Evolutionary conservation across 23 tunicate genomes (phyloP).

Genomic region (Halocynthia roretzi): DNA sequence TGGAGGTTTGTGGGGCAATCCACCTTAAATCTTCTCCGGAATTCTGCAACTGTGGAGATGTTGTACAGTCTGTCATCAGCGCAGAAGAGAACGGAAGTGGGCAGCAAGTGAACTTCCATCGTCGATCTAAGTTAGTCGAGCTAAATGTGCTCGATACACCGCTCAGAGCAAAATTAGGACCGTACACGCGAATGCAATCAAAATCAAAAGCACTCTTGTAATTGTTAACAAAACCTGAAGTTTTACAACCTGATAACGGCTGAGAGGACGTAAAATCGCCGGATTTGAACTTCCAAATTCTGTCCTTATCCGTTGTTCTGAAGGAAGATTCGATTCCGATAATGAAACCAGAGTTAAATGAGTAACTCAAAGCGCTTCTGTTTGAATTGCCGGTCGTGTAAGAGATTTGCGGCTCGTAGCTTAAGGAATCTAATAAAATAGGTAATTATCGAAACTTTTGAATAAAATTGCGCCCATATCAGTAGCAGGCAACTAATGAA

Average conservation of each 20-base stretch:
- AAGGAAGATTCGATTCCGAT: constrained; percentile 2
- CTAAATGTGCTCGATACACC: constrained; percentile 3
- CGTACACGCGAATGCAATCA: constrained; percentile 12
- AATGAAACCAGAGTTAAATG: constrained; percentile 6
- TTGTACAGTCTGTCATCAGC: constrained; percentile 7
- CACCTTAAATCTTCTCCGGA: neutral
- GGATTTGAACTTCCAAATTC: constrained; percentile 16
- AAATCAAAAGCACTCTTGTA: constrained; percentile 10
- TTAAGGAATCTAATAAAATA: no score
- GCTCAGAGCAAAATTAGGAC: constrained; percentile 15
- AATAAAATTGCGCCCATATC: no score
- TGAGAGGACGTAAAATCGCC: neutral
- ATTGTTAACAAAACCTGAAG: constrained; percentile 10
- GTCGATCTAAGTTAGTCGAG: constrained; percentile 1
- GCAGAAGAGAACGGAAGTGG: constrained; percentile 1
- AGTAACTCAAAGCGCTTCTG: neutral
- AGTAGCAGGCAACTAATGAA: no score
- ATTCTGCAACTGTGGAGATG: neutral
- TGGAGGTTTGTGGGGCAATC: constrained; percentile 6
- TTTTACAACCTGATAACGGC: constrained; percentile 4
- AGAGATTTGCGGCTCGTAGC: no score
- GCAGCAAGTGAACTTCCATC: constrained; percentile 27
- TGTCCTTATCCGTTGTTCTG: constrained; percentile 5
- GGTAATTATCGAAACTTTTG: no score
- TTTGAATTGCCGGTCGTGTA: no score